Base-by-base conservation (phyloP, 2,797 vertebrate species). In the Pagetopsis macropterus region DNA sequence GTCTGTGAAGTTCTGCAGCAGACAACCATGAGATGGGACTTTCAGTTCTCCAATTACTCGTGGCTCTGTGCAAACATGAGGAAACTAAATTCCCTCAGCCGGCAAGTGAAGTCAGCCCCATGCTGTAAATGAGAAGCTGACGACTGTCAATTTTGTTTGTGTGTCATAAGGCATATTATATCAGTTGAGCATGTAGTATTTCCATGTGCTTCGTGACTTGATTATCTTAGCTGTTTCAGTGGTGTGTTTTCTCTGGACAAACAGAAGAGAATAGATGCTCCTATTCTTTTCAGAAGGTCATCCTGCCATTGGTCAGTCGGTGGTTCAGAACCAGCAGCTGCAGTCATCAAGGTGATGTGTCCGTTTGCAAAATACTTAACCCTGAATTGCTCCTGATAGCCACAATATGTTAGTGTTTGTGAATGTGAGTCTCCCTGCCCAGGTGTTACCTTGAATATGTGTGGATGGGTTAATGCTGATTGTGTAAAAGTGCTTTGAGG, bases 11-110 rank as follows among this genome's bases (percentile, higher is more conserved):
- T 56, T 52, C 67, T 57, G 66, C 55, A 33, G 67, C 63, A 70
- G 80, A 76, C 75, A 77, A 66, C 52, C 72, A 59, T 76, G 75
- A 73, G 75, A 84, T 43, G 55, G 49, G 37, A 61, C 58, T 70
- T 72, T 71, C 63, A 69, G 44, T 60, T 83, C 27, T 80, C 57
- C 55, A 75, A 75, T 83, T 77, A 75, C 50, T 67, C 50, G 6
- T 17, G 49, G 61, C 64, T 75, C 62, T 21, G 49, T 55, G 59
- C 40, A 52, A 57, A 78, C 65, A 61, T 15, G 70, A 70, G 65
- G 62, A 61, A 68, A 52, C 70, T 48, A 33, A 71, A 70, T 65
- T 75, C 61, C 61, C 58, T 79, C 51, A 37, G 12, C n/a, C 6
- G 27, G 12, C 11, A 44, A 76, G 48, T 69, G 7, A n/a, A 67